Evolutionary conservation across 2,888 invertebrate species (phyloP).

Genomic region (Sympetrum striolatum): DNA sequence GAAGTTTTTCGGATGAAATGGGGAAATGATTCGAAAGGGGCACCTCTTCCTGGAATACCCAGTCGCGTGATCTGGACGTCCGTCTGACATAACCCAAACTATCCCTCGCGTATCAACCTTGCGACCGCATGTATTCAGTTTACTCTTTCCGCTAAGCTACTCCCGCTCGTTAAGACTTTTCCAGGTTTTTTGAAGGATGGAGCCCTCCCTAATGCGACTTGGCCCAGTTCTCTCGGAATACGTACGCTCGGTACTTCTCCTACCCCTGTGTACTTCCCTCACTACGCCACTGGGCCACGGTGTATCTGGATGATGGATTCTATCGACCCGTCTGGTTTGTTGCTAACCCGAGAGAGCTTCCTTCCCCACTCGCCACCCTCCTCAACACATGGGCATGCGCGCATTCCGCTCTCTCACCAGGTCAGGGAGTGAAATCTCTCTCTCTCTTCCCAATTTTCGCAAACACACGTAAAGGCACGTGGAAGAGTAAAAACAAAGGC

Average conservation of each 20-base stretch:
- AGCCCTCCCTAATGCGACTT: background rate
- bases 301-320: constrained; percentile 40
- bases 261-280: background rate
- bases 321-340: constrained; percentile 36
- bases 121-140: background rate
- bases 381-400: background rate
- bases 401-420: background rate
- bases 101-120: background rate
- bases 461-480: background rate
- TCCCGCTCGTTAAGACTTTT: background rate
- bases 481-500: background rate
- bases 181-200: background rate
- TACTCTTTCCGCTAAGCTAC: background rate
- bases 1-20: background rate
- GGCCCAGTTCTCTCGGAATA: constrained; percentile 9
- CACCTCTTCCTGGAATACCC: background rate
- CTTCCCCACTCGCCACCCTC: background rate
- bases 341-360: constrained; percentile 1
- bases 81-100: background rate
- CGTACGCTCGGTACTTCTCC: background rate
- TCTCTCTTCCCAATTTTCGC: background rate
- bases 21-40: background rate
- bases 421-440: background rate
- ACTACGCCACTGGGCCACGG: constrained; percentile 30
- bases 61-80: background rate